Base-by-base conservation (phyloP, 2,888 invertebrate species). In the Atherix ibis region DNA sequence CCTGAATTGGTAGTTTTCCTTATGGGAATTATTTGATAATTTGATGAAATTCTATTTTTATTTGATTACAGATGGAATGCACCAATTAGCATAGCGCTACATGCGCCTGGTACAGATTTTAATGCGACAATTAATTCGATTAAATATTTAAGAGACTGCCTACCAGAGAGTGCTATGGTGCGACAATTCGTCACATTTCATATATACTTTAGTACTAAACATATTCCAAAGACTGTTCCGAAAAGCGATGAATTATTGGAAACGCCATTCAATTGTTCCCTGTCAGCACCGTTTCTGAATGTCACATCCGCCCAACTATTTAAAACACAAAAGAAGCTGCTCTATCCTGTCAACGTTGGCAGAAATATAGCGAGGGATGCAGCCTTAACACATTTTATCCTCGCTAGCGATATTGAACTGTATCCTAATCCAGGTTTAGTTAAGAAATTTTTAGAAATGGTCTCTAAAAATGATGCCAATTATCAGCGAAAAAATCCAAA, bases 301-400 rank as follows among this genome's bases (percentile, higher is more conserved):
- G 66, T 74, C 25, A 70, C 71, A 41, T 59, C 67, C 2, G 69
- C 72, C 1, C 68, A 71, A 39, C 73, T 83, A 49, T 85, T 83
- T 59, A 85, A 81, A 63, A 71, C 72, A 32, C 72, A 76, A 48
- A 83, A 83, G 55, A 81, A 77, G 48, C 66, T 89, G 8, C 61
- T 85, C 15, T 91, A 91, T 55, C 89, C 89, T 3, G 83, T 91
- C 36, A 91, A 91, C 58, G 83, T 88, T 8, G 88, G 84, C 0
- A 68, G 89, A 18, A 89, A 89, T 57, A 70, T 88, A n/a, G 89
- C 89, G 1, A 67, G 89, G 29, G 83, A 84, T 48, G 70, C 76
- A 18, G 80, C 87, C 0, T 67, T 77, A 28, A 88, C 89, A 1
- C 76, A 83, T 54, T 89, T 72, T 55, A 70, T 89, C 26, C 67